Conservation (phyloP, 2,113 vertebrate genomes). For the Pterocles orientalis region DNA sequence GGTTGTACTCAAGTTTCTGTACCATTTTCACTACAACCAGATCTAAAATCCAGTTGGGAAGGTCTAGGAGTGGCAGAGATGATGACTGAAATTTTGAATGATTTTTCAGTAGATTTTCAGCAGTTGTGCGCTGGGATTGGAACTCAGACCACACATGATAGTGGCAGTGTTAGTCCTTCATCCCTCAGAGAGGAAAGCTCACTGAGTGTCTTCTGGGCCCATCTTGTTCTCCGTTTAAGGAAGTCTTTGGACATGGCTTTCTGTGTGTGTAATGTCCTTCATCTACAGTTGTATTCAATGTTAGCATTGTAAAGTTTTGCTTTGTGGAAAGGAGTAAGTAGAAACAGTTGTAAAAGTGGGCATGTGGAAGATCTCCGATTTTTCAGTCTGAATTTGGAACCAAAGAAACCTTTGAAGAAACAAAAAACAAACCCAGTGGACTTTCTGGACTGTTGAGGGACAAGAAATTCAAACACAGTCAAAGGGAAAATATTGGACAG, state of each 20-base stretch:
- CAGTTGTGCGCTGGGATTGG: neutral
- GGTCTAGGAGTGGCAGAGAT: neutral
- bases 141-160: neutral
- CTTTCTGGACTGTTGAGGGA: neutral
- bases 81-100: neutral
- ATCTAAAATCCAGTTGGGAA: neutral
- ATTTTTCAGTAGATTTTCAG: neutral
- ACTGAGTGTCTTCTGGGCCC: neutral
- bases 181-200: neutral
- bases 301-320: neutral
- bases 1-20: neutral
- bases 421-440: neutral
- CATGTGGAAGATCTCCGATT: neutral
- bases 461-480: neutral
- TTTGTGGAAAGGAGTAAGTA: neutral
- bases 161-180: neutral
- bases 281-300: neutral
- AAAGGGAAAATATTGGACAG: neutral
- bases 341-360: neutral
- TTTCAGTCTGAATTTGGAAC: neutral
- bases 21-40: neutral
- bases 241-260: neutral
- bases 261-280: neutral
- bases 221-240: neutral
- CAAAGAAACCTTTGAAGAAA: neutral